Base-by-base conservation (phyloP, 2,888 invertebrate genomes). In the Maniola hyperantus region DNA sequence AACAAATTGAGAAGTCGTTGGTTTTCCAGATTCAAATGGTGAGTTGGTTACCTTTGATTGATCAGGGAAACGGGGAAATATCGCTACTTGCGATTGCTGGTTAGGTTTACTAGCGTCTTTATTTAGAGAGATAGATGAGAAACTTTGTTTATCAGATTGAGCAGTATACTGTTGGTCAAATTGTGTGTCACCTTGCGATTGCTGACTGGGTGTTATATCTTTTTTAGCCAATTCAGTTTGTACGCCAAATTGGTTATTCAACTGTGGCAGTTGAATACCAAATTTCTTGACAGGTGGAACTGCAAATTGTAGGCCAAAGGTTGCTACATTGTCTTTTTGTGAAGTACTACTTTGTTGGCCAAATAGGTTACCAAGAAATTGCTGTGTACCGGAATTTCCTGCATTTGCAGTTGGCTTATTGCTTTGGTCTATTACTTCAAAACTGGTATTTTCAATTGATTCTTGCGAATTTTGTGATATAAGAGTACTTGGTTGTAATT, bases 401-500 rank as follows among this genome's bases (percentile, higher is more conserved):
- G 7, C 39, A 26, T 42, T 58, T 33, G 46, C 33, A 59, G 46
- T 59, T 46, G 46, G 59, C 10, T 33, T 48, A 15, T 59, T 59
- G 11, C 46, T 46, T 46, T 59, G 33, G 10, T 46, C n/a, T 8
- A 46, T 46, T 26, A 33, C 33, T 33, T 33, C 46, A 46, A 13
- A 11, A 57, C 13, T 51, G 13, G 50, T 51, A 26, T 7, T 58
- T 11, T 26, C 13, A 46, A 33, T 33, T 58, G 59, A 33, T 46
- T 34, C 59, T 18, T 15, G 18, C 20, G 20, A 50, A 50, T 11
- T 15, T n/a, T 59, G 46, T 10, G 50, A 33, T 5, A 10, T n/a
- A 13, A n/a, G 33, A 15, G 18, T 42, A 34, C 7, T 44, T 2
- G 33, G 13, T 34, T n/a, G 44, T 44, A 11, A 44, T 26, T 11